These are phyloP conservation scores for Agelas oroides DNA, from an alignment of 37 sponge, comb jelly and placozoan genomes.

Conservation along the genomic window DNA sequence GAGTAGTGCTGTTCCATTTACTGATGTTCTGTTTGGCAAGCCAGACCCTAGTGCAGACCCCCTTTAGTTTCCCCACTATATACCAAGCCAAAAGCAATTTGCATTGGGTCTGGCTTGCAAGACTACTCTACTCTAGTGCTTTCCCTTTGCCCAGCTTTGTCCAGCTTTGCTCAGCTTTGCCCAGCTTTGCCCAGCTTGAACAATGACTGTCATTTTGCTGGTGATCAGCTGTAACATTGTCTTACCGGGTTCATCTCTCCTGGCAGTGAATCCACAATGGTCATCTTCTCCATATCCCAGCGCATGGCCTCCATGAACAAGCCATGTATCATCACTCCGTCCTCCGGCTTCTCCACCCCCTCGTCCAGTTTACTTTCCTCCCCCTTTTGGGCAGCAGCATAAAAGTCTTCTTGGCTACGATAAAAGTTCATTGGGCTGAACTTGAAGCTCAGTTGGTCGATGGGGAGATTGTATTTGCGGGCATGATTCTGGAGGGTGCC, in stretches of 20 bases:
- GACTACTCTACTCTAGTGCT: no score
- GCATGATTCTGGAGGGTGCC: constrained; percentile 99
- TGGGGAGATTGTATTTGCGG: constrained; percentile 95
- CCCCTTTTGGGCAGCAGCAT: constrained; percentile 67
- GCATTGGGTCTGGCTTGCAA: no score
- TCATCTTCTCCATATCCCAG: constrained; percentile 91
- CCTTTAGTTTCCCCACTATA: no score
- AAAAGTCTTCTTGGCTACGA: constrained; percentile 87
- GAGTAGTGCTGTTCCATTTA: no score
- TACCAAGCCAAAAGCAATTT: no score
- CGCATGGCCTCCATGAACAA: constrained; percentile 93
- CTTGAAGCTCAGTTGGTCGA: constrained; percentile 95
- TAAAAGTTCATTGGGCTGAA: constrained; percentile 67
- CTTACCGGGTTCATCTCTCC: constrained; percentile 96
- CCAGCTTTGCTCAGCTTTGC: no score
- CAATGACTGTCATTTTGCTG: no score
- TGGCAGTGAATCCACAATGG: constrained; percentile 74
- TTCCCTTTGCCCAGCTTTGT: no score
- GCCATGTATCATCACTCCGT: constrained; percentile 96
- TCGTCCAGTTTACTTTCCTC: constrained; percentile 49
- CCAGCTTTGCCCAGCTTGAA: no score
- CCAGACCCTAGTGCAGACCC: no score
- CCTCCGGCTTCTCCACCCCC: constrained; percentile 68
- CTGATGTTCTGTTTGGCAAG: no score
- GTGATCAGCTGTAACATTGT: no score